These are phyloP conservation scores for Barypeithes pellucidus DNA, from an alignment of 2,888 invertebrate genomes.

Conservation along the genomic window DNA sequence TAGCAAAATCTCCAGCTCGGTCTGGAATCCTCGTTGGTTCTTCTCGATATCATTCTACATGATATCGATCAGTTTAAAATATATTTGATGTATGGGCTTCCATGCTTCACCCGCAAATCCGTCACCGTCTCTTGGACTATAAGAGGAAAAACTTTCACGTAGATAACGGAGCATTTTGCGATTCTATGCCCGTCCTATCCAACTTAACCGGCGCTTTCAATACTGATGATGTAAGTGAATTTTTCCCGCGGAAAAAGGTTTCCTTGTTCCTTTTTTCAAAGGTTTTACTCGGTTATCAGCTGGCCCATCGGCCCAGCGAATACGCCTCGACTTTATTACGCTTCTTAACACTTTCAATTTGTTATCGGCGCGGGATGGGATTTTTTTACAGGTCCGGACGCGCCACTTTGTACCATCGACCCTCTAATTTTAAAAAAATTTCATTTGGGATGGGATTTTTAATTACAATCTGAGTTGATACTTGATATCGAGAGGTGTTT, in stretches of 20 bases:
- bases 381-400: constrained; percentile 23
- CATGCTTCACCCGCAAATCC: too few species aligned
- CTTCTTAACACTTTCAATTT: constrained; percentile 53
- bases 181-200: constrained; percentile 29
- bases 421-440: too few species aligned
- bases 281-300: constrained; percentile 43
- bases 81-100: too few species aligned
- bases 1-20: too few species aligned
- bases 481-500: too few species aligned
- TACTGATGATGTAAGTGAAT: constrained; percentile 51
- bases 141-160: constrained; percentile 21
- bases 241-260: constrained; percentile 32
- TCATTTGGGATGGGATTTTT: too few species aligned
- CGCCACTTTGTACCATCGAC: too few species aligned
- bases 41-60: too few species aligned
- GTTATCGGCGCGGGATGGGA: constrained; percentile 34
- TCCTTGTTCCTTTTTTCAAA: constrained; percentile 32
- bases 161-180: constrained; percentile 32
- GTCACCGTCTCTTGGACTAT: constrained; percentile 2
- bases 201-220: constrained; percentile 43
- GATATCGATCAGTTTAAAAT: too few species aligned
- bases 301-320: constrained; percentile 32
- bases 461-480: too few species aligned
- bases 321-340: constrained; percentile 48
- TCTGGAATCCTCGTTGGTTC: too few species aligned